Conservation (phyloP, 2,888 invertebrate genomes). For the Siphonodentalium dalli region DNA sequence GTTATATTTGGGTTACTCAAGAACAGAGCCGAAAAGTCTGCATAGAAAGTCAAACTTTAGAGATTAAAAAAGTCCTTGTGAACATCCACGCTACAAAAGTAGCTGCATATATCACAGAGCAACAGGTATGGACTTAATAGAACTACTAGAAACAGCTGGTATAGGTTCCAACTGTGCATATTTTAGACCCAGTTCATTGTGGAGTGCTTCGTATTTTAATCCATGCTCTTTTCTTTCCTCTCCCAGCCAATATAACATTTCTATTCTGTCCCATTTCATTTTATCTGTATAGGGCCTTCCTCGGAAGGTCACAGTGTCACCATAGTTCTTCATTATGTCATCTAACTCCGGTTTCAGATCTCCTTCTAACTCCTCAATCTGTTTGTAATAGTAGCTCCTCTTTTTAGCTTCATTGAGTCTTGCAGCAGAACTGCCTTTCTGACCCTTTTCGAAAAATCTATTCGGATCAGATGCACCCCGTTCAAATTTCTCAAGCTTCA, state of each 20-base stretch:
- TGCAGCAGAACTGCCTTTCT: constrained; percentile 58
- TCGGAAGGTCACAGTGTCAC: constrained; percentile 55
- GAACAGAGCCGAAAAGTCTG: too few relatives aligned
- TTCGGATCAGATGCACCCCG: constrained; percentile 63
- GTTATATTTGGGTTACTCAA: too few relatives aligned
- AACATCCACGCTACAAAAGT: too few relatives aligned
- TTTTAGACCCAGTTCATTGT: constrained; percentile 37
- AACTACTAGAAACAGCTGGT: too few relatives aligned
- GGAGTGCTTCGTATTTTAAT: constrained; percentile 46
- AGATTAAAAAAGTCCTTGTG: too few relatives aligned
- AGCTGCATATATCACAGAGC: too few relatives aligned
- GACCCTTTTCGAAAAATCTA: constrained; percentile 63
- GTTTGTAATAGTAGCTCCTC: constrained; percentile 55
- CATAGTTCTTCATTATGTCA: constrained; percentile 44
- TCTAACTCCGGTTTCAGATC: constrained; percentile 50
- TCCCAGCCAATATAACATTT: constrained; percentile 65
- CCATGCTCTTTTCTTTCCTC: constrained; percentile 63
- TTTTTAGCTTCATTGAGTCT: constrained; percentile 59
- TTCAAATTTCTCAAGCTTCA: constrained; percentile 63
- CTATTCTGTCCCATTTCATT: constrained; percentile 64
- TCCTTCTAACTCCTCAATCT: constrained; percentile 50
- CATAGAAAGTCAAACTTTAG: too few relatives aligned
- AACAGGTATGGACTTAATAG: too few relatives aligned
- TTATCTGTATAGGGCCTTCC: constrained; percentile 64
- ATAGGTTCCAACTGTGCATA: constrained; percentile 43